Base-by-base conservation (phyloP, 1,140 invertebrate species). In the Carposina sasakii region DNA sequence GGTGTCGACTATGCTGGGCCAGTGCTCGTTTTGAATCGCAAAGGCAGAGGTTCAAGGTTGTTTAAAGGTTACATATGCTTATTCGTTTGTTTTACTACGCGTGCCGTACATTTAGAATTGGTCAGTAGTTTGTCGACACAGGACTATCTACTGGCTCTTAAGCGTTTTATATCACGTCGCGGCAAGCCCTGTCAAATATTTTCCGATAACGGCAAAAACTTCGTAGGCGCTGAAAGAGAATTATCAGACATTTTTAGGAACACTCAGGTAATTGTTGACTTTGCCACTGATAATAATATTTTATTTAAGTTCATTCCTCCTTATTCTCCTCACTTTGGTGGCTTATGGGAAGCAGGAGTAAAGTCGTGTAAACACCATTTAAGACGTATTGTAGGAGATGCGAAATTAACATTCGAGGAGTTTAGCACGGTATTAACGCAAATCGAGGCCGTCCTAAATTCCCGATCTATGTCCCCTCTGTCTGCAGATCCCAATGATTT, bases 1-100 rank as follows among this genome's bases (percentile, higher is more conserved):
- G 64, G 59, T 6, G 50, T 58, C 0, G 62, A 71, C 31, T 66
- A 60, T 28, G 54, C 49, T 9, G 64, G 62, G 10, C 61, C 64
- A 19, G 30, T 66, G 19, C 21, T 24, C 4, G 28, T 63, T 15
- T 46, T 51, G 15, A 8, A 48, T 12, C 17, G 10, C 0, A 41
- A 33, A 1, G 57, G 50, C 8, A 36, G 58, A 43, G 54, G 53
- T 3, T 13, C 22, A 1, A 44, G 34, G 34, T 10, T 46, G 15
- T 8, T 50, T 12, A 63, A 63, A 51, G 8, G 13, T 10, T 55
- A 57, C 23, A 41, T 46, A 20, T 46, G 48, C 8, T 22, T 36
- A 15, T 48, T 45, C 50, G 40, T 39, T 41, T 31, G 54, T 41
- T n/a, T 41, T 19, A 23, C 41, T 17, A 33, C 46, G 16, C 8